These are phyloP conservation scores for Epirrita christyi DNA, from an alignment of 2,888 invertebrate species.

Conservation along the genomic window DNA sequence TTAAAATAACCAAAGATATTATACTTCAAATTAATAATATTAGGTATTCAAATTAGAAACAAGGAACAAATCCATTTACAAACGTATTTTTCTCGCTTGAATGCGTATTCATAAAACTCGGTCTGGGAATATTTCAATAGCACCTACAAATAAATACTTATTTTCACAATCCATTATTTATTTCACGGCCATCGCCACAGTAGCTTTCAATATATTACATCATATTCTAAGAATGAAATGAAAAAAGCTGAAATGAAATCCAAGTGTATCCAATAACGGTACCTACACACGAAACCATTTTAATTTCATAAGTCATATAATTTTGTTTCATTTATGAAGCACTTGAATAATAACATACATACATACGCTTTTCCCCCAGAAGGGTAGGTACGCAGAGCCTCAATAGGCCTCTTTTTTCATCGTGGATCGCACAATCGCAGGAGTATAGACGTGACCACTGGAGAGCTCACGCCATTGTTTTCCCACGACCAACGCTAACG, in stretches of 20 bases:
- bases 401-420: no score
- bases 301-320: constrained; percentile 18
- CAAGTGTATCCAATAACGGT: constrained; percentile 37
- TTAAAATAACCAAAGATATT: no score
- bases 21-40: constrained; percentile 7
- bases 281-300: constrained; percentile 27
- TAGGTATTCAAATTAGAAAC: neutral
- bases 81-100: constrained; percentile 17
- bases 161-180: constrained; percentile 26
- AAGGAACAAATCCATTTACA: constrained; percentile 11
- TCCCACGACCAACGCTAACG: no score
- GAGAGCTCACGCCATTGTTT: no score
- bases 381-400: no score
- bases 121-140: constrained; percentile 18
- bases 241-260: constrained; percentile 38
- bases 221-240: constrained; percentile 31
- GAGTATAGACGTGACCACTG: no score
- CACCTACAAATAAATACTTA: constrained; percentile 21
- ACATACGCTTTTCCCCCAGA: no score
- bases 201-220: constrained; percentile 28
- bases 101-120: constrained; percentile 23
- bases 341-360: no score
- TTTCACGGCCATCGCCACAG: constrained; percentile 22
- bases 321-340: constrained; percentile 4
- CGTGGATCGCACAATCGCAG: no score